Conservation (phyloP, 2,888 invertebrate genomes). For the Heliconius hortense region DNA sequence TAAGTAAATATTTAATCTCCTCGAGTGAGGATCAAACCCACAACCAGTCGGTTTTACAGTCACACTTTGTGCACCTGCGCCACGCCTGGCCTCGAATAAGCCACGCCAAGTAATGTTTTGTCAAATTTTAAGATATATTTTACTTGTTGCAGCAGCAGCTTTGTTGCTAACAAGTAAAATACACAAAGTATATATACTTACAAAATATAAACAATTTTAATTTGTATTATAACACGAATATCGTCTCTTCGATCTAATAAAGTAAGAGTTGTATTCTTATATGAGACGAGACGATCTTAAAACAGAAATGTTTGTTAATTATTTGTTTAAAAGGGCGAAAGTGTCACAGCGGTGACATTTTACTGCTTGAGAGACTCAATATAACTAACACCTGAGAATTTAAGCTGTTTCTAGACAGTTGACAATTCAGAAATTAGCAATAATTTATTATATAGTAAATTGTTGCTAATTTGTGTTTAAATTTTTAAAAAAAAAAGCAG, state of each 20-base stretch:
- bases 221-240: neutral
- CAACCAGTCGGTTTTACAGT: no score
- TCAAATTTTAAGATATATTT: neutral
- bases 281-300: neutral
- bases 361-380: constrained; percentile 54
- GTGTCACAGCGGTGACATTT: constrained; percentile 47
- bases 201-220: neutral
- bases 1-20: no score
- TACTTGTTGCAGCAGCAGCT: no score
- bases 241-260: neutral
- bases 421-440: constrained; percentile 50
- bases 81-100: no score
- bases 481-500: no score
- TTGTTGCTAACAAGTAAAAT: neutral
- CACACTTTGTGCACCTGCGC: no score
- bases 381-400: constrained; percentile 63
- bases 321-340: constrained; percentile 9
- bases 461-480: no score
- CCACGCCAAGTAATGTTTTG: no score
- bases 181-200: neutral
- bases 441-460: neutral
- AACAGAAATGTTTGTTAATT: constrained; percentile 12
- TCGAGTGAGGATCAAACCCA: no score
- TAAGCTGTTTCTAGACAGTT: no score
- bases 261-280: neutral